Evolutionary conservation across 2,797 vertebrate genomes (phyloP), one percentile per base, ranked within the genome.

Genomic region (Macrochelys suwanniensis): DNA sequence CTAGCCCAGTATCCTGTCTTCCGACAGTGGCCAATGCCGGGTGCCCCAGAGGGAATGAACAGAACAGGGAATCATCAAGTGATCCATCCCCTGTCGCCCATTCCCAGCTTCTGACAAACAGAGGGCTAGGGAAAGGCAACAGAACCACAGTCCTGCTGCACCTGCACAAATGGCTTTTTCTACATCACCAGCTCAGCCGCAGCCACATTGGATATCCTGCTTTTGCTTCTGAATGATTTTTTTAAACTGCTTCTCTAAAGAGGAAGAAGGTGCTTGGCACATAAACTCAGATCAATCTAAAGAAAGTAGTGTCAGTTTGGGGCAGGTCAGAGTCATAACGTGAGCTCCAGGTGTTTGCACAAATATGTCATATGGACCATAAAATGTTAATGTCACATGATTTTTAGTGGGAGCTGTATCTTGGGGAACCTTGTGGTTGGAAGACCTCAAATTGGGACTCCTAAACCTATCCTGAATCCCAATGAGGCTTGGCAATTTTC

Each of bases 391-490:
- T 61, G 3, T 33, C 31, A 31, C 82, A 45, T 83, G 76, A 87
- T 92, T 95, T 95, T 37, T 25, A 93, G 11, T 61, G 11, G 26
- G 26, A 94, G 15, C 2, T 68, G 7, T 28, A 17, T 17, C 33
- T 89, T 0, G 0, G 56, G 56, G 42, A 37, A 94, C 26, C 4
- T 28, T 0, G 0, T 28, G 13, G 51, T 68, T 68, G 33, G 37
- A 15, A 68, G 61, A 19, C 33, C 33, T 68, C 6, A 45, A 54
- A 82, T 12, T 49, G 47, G 1, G 0, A 80, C 17, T 3, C 51
- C 2, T 45, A 45, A 12, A 11, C 37, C 23, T 45, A 25, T 15
- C 71, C 42, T 76, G 42, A 76, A 2, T 56, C 8, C 11, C 11
- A 21, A 33, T 25, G 87, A 85, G 45, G 82, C 33, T 59, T 79